Conservation (phyloP, 2,888 invertebrate species). For the Cantharis rustica region DNA sequence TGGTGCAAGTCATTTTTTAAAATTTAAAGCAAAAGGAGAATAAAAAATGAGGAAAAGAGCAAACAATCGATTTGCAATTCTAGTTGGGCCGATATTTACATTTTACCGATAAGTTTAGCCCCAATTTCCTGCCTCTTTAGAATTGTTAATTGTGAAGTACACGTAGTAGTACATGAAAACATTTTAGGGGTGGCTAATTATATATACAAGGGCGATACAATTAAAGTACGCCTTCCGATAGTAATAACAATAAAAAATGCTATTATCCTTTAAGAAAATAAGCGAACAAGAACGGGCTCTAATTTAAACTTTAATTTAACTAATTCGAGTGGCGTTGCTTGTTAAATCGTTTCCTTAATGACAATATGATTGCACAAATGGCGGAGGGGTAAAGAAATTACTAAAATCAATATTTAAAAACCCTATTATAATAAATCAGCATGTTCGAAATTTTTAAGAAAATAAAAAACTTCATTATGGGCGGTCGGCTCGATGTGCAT, state of each 20-base stretch:
- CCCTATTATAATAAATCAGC: constrained; percentile 31
- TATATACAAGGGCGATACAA: constrained; percentile 22
- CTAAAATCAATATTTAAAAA: constrained; percentile 37
- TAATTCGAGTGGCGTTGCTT: constrained; percentile 37
- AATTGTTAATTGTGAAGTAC: constrained; percentile 16
- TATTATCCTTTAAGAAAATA: constrained; percentile 28
- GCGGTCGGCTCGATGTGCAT: neutral
- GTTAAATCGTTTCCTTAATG: constrained; percentile 41
- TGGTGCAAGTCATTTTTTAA: neutral
- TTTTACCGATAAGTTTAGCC: neutral
- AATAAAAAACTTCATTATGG: neutral
- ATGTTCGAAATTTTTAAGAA: constrained; percentile 4
- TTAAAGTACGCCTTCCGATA: constrained; percentile 32
- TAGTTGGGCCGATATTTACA: neutral
- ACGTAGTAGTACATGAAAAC: constrained; percentile 8
- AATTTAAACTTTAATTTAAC: constrained; percentile 40
- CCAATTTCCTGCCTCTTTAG: constrained; percentile 6
- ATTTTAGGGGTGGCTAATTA: constrained; percentile 22
- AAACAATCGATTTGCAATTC: neutral
- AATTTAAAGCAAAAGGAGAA: neutral
- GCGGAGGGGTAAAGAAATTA: constrained; percentile 10
- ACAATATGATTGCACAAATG: constrained; percentile 35
- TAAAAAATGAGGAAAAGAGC: neutral
- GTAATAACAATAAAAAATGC: constrained; percentile 33
- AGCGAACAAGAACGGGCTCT: constrained; percentile 27